A percentile compares a stretch with the other conserved stretches of the same genome.
phyloP scores from a whole-genome alignment of 2,797 vertebrate species.

The Amblyopsis hoosieri region DNA sequence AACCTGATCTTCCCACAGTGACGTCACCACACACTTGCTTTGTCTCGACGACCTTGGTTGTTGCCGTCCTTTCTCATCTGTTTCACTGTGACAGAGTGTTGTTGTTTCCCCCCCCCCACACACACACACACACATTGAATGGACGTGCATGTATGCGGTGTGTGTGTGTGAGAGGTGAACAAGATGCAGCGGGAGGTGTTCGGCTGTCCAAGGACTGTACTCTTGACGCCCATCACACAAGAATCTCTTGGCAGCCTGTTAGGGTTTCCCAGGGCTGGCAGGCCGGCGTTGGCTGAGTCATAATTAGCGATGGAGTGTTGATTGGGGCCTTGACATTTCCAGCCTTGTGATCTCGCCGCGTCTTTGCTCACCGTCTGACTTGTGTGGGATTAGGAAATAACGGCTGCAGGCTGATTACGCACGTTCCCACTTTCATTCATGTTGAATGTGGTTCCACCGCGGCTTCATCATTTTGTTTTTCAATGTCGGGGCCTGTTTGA shows the following conservation, averaged over 20 bases:
- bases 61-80: background rate
- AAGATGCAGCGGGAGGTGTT: slow-evolving; percentile 54
- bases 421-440: slow-evolving; percentile 14
- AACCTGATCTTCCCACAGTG: slow-evolving; percentile 21
- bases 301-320: slow-evolving; percentile 46
- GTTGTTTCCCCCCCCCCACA: too few relatives aligned
- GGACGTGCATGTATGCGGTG: too few relatives aligned
- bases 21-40: slow-evolving; percentile 18
- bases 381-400: slow-evolving; percentile 46
- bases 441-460: slow-evolving; percentile 7
- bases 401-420: slow-evolving; percentile 20
- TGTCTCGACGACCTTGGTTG: background rate
- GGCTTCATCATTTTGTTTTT: slow-evolving; percentile 14
- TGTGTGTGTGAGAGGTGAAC: slow-evolving; percentile 46
- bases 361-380: slow-evolving; percentile 14
- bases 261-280: slow-evolving; percentile 53
- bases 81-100: background rate
- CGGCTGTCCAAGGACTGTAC: slow-evolving; percentile 38
- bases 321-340: slow-evolving; percentile 28
- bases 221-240: slow-evolving; percentile 46
- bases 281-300: slow-evolving; percentile 58
- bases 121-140: too few relatives aligned
- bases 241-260: slow-evolving; percentile 59
- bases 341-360: slow-evolving; percentile 16
- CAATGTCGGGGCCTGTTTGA: slow-evolving; percentile 25